Evolutionary conservation across 2,888 invertebrate genomes (phyloP), one percentile per base, ranked within the genome.

Genomic region (Tuberolachnus salignus): DNA sequence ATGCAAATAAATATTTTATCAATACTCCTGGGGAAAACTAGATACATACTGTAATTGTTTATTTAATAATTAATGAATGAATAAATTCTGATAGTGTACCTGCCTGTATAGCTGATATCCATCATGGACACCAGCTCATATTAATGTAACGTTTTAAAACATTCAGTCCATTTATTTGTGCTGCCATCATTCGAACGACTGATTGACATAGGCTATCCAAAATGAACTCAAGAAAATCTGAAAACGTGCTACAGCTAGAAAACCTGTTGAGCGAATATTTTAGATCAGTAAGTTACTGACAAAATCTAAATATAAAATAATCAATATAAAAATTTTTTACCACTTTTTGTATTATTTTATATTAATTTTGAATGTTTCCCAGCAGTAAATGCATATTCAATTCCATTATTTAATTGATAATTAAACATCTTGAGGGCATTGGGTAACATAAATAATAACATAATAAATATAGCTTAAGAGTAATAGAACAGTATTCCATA

Each of bases 221-320:
- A 26, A 75, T 66, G 74, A 0, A 55, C 9, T 14, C 55, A 3
- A 75, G 55, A 53, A 75, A 75, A 66, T 46, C 16, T 3, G 55
- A 75, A 64, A 66, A 75, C 14, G 19, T 13, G 46, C n/a, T n/a
- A n/a, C 64, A 75, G 9, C 4, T 75, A n/a, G 64, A 75, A 55
- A 26, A 66, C 14, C 1, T 75, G 55, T 19, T 75, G 26, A 55
- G n/a, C 10, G 66, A 57, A 55, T 75, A 75, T 55, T 75, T 75
- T 3, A 75, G 21, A 55, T 26, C 44, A 46, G 74, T 75, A 66
- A 8, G 66, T 74, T 49, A 6, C 6, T 4, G 34, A 34, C 3
- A 34, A 34, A 34, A n/a, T n/a, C 44, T 44, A 13, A 46, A 13
- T 46, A n/a, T 34, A 34, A 34, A 34, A 34, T 34, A 34, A 34